Conservation (phyloP, 2,888 invertebrate species). For the Oegoconia quadripuncta region DNA sequence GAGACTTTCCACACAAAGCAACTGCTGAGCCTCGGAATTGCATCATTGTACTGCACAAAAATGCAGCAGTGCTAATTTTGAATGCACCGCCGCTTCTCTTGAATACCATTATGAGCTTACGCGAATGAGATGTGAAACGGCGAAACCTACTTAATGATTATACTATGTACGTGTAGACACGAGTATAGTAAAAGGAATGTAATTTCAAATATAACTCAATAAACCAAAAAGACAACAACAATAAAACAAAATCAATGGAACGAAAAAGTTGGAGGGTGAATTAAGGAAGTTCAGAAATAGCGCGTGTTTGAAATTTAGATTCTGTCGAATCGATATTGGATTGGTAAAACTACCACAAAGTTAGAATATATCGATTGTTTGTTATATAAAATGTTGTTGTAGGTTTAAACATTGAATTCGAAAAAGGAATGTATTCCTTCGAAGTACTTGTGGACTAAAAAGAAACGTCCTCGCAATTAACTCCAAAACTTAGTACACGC, state of each 20-base stretch:
- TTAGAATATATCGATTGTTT: no score
- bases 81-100: constrained; percentile 50
- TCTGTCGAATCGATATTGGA: constrained; percentile 29
- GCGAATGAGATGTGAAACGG: constrained; percentile 33
- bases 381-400: no score
- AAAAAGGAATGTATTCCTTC: no score
- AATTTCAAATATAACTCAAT: not conserved
- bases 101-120: constrained; percentile 57
- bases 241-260: constrained; percentile 1
- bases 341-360: constrained; percentile 33
- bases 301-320: constrained; percentile 29
- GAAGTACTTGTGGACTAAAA: constrained; percentile 1
- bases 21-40: constrained; percentile 52
- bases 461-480: constrained; percentile 13
- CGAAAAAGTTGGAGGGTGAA: constrained; percentile 8
- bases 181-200: not conserved
- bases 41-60: constrained; percentile 71
- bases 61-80: constrained; percentile 66
- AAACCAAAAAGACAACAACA: not conserved
- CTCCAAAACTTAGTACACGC: not conserved
- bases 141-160: constrained; percentile 26
- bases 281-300: constrained; percentile 33
- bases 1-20: constrained; percentile 58
- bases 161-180: not conserved
- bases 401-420: no score